These are phyloP conservation scores for Sciurus vulgaris DNA, from an alignment of 2,797 vertebrate species.

Conservation along the genomic window DNA sequence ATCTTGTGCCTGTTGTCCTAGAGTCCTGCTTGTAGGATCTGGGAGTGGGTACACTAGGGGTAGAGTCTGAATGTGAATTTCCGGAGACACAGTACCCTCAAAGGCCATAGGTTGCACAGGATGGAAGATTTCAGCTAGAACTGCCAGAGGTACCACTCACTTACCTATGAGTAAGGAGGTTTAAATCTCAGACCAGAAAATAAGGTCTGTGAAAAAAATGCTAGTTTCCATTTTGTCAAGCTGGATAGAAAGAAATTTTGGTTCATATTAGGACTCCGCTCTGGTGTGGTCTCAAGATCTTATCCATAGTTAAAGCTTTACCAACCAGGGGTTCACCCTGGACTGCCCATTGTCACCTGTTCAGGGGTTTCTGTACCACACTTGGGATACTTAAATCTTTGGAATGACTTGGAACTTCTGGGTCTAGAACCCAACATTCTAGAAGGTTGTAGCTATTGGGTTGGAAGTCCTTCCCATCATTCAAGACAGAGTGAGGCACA, in stretches of 20 bases:
- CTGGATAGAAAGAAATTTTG: background rate
- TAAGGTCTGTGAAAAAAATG: background rate
- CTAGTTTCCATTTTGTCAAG: background rate
- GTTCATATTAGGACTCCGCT: background rate
- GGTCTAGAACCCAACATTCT: background rate
- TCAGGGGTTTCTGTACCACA: background rate
- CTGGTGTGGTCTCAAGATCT: background rate
- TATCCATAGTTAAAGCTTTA: background rate
- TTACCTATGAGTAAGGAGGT: background rate
- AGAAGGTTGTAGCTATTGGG: background rate
- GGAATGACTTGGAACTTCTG: background rate
- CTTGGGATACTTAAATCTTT: background rate
- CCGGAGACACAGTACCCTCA: background rate
- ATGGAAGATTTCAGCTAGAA: background rate
- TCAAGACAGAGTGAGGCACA: background rate
- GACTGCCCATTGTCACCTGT: background rate
- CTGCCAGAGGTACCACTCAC: background rate
- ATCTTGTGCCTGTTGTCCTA: background rate
- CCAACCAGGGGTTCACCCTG: background rate
- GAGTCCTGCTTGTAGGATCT: background rate
- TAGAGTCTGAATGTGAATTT: background rate
- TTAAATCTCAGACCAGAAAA: background rate
- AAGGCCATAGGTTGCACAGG: background rate
- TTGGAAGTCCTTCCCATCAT: background rate
- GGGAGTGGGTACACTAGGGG: background rate